Percentiles rank a stretch among this genome's conserved stretches.
phyloP scores from a whole-genome alignment of 1,140 invertebrate species.

The Neoseiulus cucumeris region DNA sequence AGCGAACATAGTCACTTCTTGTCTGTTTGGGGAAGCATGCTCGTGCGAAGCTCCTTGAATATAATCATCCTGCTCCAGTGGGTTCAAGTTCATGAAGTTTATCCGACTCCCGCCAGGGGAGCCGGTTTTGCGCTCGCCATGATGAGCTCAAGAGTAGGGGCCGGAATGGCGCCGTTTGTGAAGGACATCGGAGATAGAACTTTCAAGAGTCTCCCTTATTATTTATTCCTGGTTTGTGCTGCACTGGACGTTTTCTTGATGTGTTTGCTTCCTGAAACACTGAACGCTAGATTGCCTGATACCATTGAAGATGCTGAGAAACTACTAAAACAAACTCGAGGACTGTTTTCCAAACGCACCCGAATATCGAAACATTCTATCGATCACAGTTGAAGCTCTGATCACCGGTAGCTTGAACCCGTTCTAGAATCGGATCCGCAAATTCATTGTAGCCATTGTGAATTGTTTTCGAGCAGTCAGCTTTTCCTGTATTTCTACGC shows the following conservation, averaged over 20 bases:
- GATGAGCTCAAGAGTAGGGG: neutral
- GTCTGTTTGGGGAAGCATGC: neutral
- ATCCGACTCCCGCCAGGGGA: neutral
- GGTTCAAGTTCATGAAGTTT: neutral
- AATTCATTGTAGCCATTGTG: no score
- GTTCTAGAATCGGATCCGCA: no score
- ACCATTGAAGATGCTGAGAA: neutral
- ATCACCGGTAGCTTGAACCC: no score
- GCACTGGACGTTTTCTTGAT: neutral
- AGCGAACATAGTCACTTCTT: neutral
- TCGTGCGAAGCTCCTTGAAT: neutral
- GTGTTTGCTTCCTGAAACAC: neutral
- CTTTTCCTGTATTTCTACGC: no score
- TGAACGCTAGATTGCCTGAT: neutral
- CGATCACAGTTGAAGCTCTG: no score
- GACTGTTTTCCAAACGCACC: neutral
- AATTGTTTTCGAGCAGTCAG: no score
- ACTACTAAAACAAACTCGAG: neutral
- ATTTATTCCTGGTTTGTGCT: neutral
- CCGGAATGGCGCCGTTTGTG: neutral
- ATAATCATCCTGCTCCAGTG: neutral
- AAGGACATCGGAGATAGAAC: neutral
- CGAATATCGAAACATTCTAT: neutral
- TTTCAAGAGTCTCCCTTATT: neutral
- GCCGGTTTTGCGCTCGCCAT: neutral